Percentiles rank a stretch among this genome's conserved stretches.
Evolutionary conservation across 2,113 vertebrate genomes (phyloP).

Genomic region (Gobio gobio): DNA sequence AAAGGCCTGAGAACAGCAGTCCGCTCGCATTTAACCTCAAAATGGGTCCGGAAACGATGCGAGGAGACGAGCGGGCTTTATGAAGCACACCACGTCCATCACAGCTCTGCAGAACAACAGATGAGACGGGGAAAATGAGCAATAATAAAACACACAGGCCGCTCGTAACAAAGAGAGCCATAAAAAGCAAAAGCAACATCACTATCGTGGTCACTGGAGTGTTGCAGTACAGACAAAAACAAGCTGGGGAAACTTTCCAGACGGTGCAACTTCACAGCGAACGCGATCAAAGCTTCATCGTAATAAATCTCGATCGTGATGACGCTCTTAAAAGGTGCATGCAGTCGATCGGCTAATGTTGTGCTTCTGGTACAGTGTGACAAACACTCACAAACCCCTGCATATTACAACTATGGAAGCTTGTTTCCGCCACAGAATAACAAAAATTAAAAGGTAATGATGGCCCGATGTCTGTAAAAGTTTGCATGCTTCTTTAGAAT

Average conservation of each 20-base stretch:
- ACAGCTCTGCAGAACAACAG: not conserved
- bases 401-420: too few relatives aligned
- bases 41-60: conserved; percentile 20
- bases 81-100: not conserved
- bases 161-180: not conserved
- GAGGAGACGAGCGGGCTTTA: too few relatives aligned
- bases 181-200: not conserved
- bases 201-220: not conserved
- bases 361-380: too few relatives aligned
- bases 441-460: too few relatives aligned
- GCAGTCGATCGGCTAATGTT: too few relatives aligned
- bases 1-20: conserved; percentile 18
- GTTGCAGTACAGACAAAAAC: not conserved
- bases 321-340: too few relatives aligned
- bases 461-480: too few relatives aligned
- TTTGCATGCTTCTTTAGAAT: too few relatives aligned
- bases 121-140: not conserved
- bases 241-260: not conserved
- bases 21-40: not conserved
- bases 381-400: too few relatives aligned
- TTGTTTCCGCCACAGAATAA: too few relatives aligned
- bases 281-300: too few relatives aligned
- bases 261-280: not conserved
- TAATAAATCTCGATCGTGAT: too few relatives aligned
- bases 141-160: not conserved